Conservation (phyloP, 1,140 invertebrate genomes). For the Parapsyche elsis region DNA sequence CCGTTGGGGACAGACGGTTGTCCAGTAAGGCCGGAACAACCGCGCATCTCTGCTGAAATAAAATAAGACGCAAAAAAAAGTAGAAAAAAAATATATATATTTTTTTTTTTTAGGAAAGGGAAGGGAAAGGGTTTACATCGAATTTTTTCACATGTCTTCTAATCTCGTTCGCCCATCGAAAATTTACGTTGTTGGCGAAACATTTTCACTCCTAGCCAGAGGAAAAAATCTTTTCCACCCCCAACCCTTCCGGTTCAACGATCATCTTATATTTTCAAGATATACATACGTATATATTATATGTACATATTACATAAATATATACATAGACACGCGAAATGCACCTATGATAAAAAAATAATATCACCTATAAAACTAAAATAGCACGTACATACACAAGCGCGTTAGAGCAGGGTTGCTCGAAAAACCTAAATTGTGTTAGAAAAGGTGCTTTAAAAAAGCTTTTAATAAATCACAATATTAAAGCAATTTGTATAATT, state of each 20-base stretch:
- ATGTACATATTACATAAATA: background rate
- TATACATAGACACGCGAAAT: background rate
- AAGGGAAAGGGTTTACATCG: constrained; percentile 24
- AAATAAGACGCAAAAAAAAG: no score
- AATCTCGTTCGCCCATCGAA: constrained; percentile 19
- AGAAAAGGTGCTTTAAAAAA: background rate
- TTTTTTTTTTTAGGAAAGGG: no score
- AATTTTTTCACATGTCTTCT: constrained; percentile 24
- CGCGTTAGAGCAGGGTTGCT: background rate
- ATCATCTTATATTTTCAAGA: background rate
- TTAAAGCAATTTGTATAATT: constrained; percentile 6
- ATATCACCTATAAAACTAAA: background rate
- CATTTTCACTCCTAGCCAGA: background rate
- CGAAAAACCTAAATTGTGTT: background rate
- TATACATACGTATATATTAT: background rate
- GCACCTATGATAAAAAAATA: background rate
- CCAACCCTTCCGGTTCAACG: constrained; percentile 10
- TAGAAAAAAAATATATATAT: no score
- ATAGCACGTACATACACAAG: background rate
- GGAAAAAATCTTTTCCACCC: constrained; percentile 2
- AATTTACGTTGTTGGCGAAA: constrained; percentile 26
- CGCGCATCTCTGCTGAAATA: no score
- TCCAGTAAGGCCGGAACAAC: no score
- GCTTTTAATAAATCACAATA: constrained; percentile 4
- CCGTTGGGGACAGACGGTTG: no score